Base-by-base conservation (phyloP, 2,113 vertebrate genomes). In the Poecile atricapillus region DNA sequence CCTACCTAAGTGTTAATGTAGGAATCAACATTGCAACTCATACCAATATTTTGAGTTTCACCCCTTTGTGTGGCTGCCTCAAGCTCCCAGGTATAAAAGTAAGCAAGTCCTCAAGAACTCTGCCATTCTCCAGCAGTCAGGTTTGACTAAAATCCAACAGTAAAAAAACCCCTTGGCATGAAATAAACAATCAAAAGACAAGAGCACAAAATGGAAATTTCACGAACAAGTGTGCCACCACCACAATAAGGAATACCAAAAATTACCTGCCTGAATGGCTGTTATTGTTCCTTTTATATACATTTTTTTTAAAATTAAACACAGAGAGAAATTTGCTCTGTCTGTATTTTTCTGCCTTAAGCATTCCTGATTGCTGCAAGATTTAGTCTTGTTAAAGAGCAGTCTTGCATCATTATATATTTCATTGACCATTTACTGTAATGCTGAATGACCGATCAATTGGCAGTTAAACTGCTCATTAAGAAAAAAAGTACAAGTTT, bases 401-500 rank as follows among this genome's bases (percentile, higher is more conserved):
- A 71, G 73, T 46, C 83, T 60, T 84, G 77, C 83, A 79, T 86
- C 76, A 68, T 93, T 71, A 81, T 84, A 55, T 94, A 92, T 95
- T 95, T 93, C 79, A 95, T 77, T 95, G 90, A 77, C 79, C 85
- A 75, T 81, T 91, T 91, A 92, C 87, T 88, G 90, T 83, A 93
- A 83, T 55, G 78, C 55, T 88, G 91, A 88, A 83, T 77, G 93
- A 81, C 82, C 74, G 37, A 95, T 95, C 92, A 94, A 95, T 90
- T 44, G 95, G 82, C 92, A 95, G 68, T 83, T 94, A 88, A 90
- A 83, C 78, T 90, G 78, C 90, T 93, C 92, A 74, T 97, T 96
- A 97, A 83, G 64, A 70, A 90, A 96, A 95, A 97, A 96, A 88
- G 78, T 90, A 91, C 87, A 91, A 88, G 71, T 96, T 96, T 92